Conservation (phyloP, 2,797 vertebrate species). For the Anolis apletophallus region DNA sequence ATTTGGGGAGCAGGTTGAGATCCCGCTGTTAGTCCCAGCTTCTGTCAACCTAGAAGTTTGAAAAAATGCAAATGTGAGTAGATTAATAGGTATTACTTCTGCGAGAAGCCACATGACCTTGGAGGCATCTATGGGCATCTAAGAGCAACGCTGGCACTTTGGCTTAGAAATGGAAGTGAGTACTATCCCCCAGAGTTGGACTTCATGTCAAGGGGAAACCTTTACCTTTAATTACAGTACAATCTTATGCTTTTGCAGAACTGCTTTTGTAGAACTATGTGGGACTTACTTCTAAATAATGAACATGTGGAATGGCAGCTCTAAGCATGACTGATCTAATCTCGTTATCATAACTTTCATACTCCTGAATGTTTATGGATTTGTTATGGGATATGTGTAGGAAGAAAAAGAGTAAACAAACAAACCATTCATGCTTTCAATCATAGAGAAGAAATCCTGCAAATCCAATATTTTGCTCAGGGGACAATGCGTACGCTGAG, state of each 20-base stretch:
- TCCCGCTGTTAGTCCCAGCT: too few relatives aligned
- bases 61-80: too few relatives aligned
- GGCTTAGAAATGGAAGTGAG: too few relatives aligned
- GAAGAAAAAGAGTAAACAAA: slow-evolving; percentile 45
- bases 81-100: too few relatives aligned
- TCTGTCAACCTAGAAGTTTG: too few relatives aligned
- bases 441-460: slow-evolving; percentile 38
- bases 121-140: too few relatives aligned
- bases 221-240: background rate
- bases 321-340: background rate
- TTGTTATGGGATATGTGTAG: slow-evolving; percentile 27
- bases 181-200: too few relatives aligned
- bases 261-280: background rate
- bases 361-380: slow-evolving; percentile 34
- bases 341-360: slow-evolving; percentile 18
- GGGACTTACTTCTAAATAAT: background rate
- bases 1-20: too few relatives aligned
- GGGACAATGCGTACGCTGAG: slow-evolving; percentile 14
- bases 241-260: too few relatives aligned
- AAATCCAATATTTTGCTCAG: slow-evolving; percentile 31
- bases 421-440: slow-evolving; percentile 34
- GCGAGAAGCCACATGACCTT: too few relatives aligned
- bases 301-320: background rate
- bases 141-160: too few relatives aligned
- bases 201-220: too few relatives aligned